A percentile compares a stretch with the other conserved stretches of the same genome.
phyloP scores from a whole-genome alignment of 1,140 invertebrate species.

The Stenopsyche tienmushanensis region DNA sequence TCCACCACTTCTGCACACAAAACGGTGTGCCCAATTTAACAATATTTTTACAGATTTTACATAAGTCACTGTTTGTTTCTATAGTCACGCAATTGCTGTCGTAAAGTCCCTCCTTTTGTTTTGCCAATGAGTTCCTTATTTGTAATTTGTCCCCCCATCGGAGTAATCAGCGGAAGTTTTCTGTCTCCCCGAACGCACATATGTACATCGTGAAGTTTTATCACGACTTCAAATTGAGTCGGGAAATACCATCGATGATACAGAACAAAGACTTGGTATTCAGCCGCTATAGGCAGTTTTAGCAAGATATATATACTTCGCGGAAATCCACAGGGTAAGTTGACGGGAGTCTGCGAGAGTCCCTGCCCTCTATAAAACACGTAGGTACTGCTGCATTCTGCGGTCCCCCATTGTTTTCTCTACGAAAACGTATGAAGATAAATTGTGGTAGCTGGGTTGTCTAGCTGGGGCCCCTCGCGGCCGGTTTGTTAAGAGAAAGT shows the following conservation, averaged over 20 bases:
- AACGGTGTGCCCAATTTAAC: no score
- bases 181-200: neutral
- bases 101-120: no score
- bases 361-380: slow-evolving; percentile 4
- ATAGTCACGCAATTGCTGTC: no score
- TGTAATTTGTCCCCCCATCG: no score
- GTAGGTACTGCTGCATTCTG: slow-evolving; percentile 30
- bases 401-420: slow-evolving; percentile 40
- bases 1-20: no score
- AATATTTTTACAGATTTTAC: no score
- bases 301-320: slow-evolving; percentile 15
- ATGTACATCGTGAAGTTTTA: neutral
- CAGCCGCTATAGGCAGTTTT: slow-evolving; percentile 17
- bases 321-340: slow-evolving; percentile 11
- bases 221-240: slow-evolving; percentile 7
- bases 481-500: slow-evolving; percentile 6
- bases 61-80: no score
- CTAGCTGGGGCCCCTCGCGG: neutral
- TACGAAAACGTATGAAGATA: slow-evolving; percentile 41
- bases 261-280: slow-evolving; percentile 24
- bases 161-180: no score
- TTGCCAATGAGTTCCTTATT: no score
- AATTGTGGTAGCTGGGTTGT: slow-evolving; percentile 27
- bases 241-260: slow-evolving; percentile 1
- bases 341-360: neutral